Base-by-base conservation (phyloP, 2,888 invertebrate species). In the Lithophane socia region DNA sequence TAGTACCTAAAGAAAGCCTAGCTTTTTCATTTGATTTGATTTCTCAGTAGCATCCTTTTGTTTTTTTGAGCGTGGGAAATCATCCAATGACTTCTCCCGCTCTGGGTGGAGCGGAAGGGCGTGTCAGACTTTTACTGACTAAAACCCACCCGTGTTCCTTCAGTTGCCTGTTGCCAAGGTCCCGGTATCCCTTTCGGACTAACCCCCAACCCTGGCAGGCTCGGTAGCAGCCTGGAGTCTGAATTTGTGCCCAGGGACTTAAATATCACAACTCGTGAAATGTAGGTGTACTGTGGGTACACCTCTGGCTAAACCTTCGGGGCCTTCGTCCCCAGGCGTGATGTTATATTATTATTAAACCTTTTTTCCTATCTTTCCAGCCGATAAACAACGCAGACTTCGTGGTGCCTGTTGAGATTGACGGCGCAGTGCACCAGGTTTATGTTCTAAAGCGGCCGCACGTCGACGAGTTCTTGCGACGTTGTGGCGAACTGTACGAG, bases 311-410 rank as follows among this genome's bases (percentile, higher is more conserved):
- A 21, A n/a, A 0, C 12, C 24, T 24, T 5, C 2, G 24, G 5
- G 58, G 13, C 0, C 5, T 56, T 5, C 37, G 37, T 37, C 37
- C 37, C 4, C n/a, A 12, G n/a, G 24, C 5, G 21, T 8, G 7
- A 5, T 12, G 13, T 58, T 12, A 12, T 58, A 24, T 24, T 58
- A 58, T 58, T 42, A 29, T 52, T n/a, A 65, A 69, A 61, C 47
- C 1, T 13, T 4, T 9, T 65, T 54, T 67, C 24, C 21, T 64
- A 24, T 73, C 60, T 74, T 97, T 97, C 71, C 97, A 99, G 99
- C 99, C 99, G 87, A 99, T 99, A 96, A 99, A 98, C 97, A 99
- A 99, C 97, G 99, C 99, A 88, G 99, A 99, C 97, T 99, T 99
- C 97, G 99, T 99, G 92, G 99, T 99, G 93, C 99, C 99, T 83